Conservation (phyloP, 2,113 vertebrate genomes). For the Oncorhynchus gorbuscha region DNA sequence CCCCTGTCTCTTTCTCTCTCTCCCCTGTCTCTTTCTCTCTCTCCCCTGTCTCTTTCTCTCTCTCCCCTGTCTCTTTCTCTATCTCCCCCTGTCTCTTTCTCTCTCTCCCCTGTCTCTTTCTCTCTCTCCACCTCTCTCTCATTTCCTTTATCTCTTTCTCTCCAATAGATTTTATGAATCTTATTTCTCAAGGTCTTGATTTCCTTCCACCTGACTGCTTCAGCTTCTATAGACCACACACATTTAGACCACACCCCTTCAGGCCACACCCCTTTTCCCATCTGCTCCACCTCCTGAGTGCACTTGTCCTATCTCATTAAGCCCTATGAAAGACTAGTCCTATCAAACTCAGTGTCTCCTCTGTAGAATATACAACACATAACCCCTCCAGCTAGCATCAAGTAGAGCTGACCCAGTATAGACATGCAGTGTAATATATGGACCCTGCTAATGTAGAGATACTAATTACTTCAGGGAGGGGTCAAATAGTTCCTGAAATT, state of each 20-base stretch:
- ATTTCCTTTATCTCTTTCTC: constrained; percentile 35
- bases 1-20: background rate
- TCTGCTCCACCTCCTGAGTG: constrained; percentile 56
- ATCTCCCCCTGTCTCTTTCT: background rate
- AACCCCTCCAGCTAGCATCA: background rate
- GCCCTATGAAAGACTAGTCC: constrained; percentile 53
- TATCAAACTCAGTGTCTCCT: background rate
- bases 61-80: background rate
- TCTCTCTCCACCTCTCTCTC: constrained; percentile 8
- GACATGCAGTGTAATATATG: background rate
- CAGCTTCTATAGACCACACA: constrained; percentile 55
- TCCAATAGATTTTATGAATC: constrained; percentile 54
- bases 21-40: too few species aligned
- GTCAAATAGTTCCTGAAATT: background rate
- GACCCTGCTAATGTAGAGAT: too few species aligned
- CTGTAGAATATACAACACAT: background rate
- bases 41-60: background rate
- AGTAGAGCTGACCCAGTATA: background rate
- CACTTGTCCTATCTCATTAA: constrained; percentile 30
- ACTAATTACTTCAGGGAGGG: background rate
- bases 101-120: constrained; percentile 15
- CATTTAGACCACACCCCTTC: constrained; percentile 38
- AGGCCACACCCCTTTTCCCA: constrained; percentile 5
- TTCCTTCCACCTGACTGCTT: constrained; percentile 70
- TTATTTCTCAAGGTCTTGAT: constrained; percentile 46